These are phyloP conservation scores for Eurosta solidaginis DNA, from an alignment of 1,140 invertebrate genomes.

Conservation along the genomic window DNA sequence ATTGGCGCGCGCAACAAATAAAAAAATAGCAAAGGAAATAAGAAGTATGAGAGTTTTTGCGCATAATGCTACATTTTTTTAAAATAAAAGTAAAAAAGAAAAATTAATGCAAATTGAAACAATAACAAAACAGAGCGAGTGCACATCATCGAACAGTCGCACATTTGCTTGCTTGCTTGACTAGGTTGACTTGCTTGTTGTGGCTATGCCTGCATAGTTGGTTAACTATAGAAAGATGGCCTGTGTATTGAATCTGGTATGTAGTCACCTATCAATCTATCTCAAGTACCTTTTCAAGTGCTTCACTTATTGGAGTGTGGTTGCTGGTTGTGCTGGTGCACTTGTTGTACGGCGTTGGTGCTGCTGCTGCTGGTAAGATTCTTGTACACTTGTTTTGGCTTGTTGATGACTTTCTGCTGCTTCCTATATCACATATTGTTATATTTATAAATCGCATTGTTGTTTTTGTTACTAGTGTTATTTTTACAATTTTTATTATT, in stretches of 20 bases:
- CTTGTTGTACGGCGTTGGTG: no score
- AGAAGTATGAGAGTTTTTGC: background rate
- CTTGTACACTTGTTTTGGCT: background rate
- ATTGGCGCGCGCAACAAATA: background rate
- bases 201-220: background rate
- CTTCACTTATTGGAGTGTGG: slow-evolving; percentile 23
- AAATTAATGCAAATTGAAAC: background rate
- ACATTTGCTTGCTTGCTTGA: background rate
- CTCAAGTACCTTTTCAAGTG: slow-evolving; percentile 26
- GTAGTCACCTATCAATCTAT: slow-evolving; percentile 31
- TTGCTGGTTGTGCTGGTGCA: background rate
- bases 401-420: slow-evolving; percentile 2
- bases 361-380: slow-evolving; percentile 13
- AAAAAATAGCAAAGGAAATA: background rate
- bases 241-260: slow-evolving; percentile 25
- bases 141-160: background rate
- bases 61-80: slow-evolving; percentile 1
- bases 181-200: background rate
- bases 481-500: background rate
- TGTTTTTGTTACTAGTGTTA: background rate
- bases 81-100: background rate
- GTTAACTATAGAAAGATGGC: background rate
- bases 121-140: background rate
- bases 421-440: slow-evolving; percentile 3
- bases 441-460: slow-evolving; percentile 12